These are phyloP conservation scores for Lymantria dispar DNA, from an alignment of 2,888 invertebrate genomes.

Conservation along the genomic window DNA sequence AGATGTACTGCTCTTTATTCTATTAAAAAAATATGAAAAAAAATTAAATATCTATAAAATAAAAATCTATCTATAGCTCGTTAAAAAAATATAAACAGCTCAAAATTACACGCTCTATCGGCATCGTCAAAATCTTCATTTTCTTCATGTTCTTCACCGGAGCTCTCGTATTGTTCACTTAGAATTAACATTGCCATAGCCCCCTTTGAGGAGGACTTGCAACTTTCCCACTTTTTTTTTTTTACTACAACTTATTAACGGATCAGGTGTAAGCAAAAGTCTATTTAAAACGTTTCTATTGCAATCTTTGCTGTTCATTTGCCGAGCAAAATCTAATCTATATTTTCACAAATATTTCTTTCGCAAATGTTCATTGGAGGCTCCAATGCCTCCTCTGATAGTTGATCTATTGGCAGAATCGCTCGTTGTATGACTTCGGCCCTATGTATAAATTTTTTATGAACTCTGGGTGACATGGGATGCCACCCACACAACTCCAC, in stretches of 20 bases:
- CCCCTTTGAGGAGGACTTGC: not conserved
- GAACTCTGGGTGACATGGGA: slow-evolving; percentile 4
- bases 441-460: not conserved
- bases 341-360: slow-evolving; percentile 34
- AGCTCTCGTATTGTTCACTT: not conserved
- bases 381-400: slow-evolving; percentile 37
- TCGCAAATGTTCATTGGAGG: no score
- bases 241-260: not conserved
- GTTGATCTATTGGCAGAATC: slow-evolving; percentile 35
- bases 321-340: slow-evolving; percentile 11
- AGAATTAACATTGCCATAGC: not conserved
- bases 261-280: not conserved
- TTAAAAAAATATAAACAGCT: not conserved
- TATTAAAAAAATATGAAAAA: no score
- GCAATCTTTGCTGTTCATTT: not conserved
- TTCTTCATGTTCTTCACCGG: not conserved
- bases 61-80: no score
- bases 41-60: no score
- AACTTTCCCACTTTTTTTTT: not conserved
- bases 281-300: not conserved
- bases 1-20: no score
- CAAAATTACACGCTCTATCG: not conserved
- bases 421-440: slow-evolving; percentile 8
- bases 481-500: slow-evolving; percentile 6
- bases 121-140: not conserved